Base-by-base conservation (phyloP, 2,888 invertebrate species). In the Fragum sueziense region DNA sequence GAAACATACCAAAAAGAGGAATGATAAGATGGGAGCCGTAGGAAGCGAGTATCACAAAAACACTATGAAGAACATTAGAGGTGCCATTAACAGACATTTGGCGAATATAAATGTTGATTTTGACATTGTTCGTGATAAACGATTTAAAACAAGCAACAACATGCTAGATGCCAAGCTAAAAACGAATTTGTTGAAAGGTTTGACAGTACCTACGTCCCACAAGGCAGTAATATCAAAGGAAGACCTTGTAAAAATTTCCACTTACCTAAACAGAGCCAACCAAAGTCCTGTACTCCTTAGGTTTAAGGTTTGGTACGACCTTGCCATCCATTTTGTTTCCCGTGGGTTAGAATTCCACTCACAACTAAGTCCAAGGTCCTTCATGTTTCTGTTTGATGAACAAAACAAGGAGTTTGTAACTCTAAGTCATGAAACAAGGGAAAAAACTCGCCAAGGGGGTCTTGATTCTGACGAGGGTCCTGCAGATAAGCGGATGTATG, bases 401-500 rank as follows among this genome's bases (percentile, higher is more conserved):
- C 27, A 22, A 1, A 65, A 65, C 11, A 65, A 33, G 37, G 65
- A 65, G 37, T 65, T 7, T 34, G 65, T 65, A 11, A 22, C 65
- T 37, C 20, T 65, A 25, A 37, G 37, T 4, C 34, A 37, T n/a
- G 65, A 37, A 65, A 65, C 65, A 11, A 65, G 37, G 22, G 65
- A 37, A 33, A 34, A 14, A 65, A 65, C 37, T 11, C 65, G 37
- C 14, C 65, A 33, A 22, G 65, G 65, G 20, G 65, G 34, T 33
- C 31, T 37, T 17, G 25, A 76, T 22, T 52, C 34, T 22, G 29
- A 65, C 20, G 71, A 75, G 27, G 68, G 52, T 29, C 79, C 61
- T 17, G 57, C 22, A 7, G 67, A 79, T 29, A 79, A 75, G 51
- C 68, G 74, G 4, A 74, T 79, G 71, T 67, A 74, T 22, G 74